Base-by-base conservation (phyloP, 2,113 vertebrate genomes). In the Rhombomys opimus region DNA sequence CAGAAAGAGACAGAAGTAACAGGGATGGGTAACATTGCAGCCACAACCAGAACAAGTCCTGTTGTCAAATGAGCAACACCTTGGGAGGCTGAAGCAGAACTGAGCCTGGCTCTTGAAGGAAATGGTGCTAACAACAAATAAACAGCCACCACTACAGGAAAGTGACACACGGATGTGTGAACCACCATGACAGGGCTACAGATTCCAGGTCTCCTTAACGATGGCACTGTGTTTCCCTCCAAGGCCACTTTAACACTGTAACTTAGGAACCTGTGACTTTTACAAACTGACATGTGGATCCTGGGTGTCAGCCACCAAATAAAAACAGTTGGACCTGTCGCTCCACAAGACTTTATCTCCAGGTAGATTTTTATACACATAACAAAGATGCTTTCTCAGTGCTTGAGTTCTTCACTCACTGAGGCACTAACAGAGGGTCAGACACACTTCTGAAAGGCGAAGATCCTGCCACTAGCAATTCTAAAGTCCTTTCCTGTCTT, bases 221-320 rank as follows among this genome's bases (percentile, higher is more conserved):
- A 46, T 30, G 30, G 14, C 54, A 81, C 46, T 41, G n/a, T 68
- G 38, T 67, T 72, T 65, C 38, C 30, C 54, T 96, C 81, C 50
- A 65, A 86, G 35, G 13, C 6, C 46, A 78, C 5, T 13, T 88
- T 92, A 95, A 94, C 90, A 87, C 80, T 77, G 38, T 61, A 97
- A 95, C 17, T 81, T 72, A 92, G 91, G 81, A 95, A 93, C 18
- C 54, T 95, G 52, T 63, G 27, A 91, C 82, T 95, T 94, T 93
- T 54, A 94, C 46, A 73, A 67, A 75, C 80, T 52, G 35, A 82
- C 14, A 61, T 27, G 57, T 30, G 90, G 23, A 72, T 63, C 50
- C 81, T 88, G 54, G 86, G 73, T 63, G 80, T 89, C 12, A 92
- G 91, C 57, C 91, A 90, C 57, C 72, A 63, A 88, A 32, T 12